Base-by-base conservation (phyloP, 2,797 vertebrate genomes). In the Takifugu ocellatus region DNA sequence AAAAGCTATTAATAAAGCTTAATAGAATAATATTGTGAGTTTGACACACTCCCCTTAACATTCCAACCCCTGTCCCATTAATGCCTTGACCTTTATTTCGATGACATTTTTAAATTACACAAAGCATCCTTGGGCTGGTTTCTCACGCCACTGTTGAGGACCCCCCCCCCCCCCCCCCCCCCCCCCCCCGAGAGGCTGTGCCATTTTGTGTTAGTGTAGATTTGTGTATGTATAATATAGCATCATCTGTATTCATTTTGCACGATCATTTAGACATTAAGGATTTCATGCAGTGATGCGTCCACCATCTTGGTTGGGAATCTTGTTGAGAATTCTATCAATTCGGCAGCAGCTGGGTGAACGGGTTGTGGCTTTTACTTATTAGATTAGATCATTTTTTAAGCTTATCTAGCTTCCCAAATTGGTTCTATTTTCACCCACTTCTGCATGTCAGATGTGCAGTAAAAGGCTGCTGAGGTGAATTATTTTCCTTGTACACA, bases 1-100 rank as follows among this genome's bases (percentile, higher is more conserved):
- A 39, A 66, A 65, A 43, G 60, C 62, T 51, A 78, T 79, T 83
- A 63, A 77, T 75, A 72, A 77, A 75, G 75, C 61, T 72, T 27
- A 81, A 69, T 66, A 63, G 27, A 78, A 68, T 61, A 73, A 73
- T 60, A 59, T 81, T 56, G 54, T 42, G 57, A 56, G 47, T 73
- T 46, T 68, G 61, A 63, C 61, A 49, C 33, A 2, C 25, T 42
- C 16, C 26, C 60, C 39, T 14, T 50, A 59, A 10, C 1, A 21
- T 51, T 57, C 47, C 44, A 29, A 62, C 45, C 52, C 66, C 29
- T 25, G 64, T 51, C 46, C 45, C 42, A 50, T 77, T 68, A 69
- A 80, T 73, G 66, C 31, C 68, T 57, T 79, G 82, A 86, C 80
- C 86, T 87, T 87, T 82, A 63, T 68, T 72, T 65, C 65, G 50